These are phyloP conservation scores for Cyphomyrus plagiostoma DNA, from an alignment of 2,113 vertebrate species.

Conservation along the genomic window DNA sequence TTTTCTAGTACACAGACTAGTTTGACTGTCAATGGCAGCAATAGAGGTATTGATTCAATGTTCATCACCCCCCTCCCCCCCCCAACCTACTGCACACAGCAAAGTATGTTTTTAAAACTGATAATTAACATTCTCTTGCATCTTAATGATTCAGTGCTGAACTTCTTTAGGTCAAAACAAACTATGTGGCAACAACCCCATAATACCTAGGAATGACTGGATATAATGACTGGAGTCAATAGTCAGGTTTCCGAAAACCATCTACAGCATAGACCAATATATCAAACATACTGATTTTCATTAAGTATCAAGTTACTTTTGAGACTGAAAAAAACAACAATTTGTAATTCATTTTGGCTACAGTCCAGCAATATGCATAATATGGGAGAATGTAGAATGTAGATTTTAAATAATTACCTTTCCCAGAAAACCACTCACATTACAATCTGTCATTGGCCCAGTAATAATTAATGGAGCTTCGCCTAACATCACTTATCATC, in stretches of 20 bases:
- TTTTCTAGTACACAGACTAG: neutral
- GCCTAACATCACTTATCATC: slow-evolving; percentile 30
- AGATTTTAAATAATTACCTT: slow-evolving; percentile 52
- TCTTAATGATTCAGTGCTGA: neutral
- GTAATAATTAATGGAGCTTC: slow-evolving; percentile 47
- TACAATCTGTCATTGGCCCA: slow-evolving; percentile 30
- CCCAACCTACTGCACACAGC: neutral
- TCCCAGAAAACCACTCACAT: slow-evolving; percentile 34
- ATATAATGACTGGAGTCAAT: neutral
- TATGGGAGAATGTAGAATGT: slow-evolving; percentile 44
- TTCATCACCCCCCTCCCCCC: neutral
- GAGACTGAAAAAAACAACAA: slow-evolving; percentile 50
- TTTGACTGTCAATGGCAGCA: slow-evolving; percentile 20
- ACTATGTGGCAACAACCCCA: neutral
- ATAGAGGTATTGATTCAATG: slow-evolving; percentile 10
- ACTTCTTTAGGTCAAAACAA: neutral
- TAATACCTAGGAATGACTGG: neutral
- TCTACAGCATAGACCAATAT: slow-evolving; percentile 54
- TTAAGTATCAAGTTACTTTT: slow-evolving; percentile 57
- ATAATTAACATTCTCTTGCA: neutral
- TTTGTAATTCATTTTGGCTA: slow-evolving; percentile 64
- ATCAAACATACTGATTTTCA: slow-evolving; percentile 51
- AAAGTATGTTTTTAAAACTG: neutral
- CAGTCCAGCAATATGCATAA: slow-evolving; percentile 49
- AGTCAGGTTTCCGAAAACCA: neutral